phyloP scores from a whole-genome alignment of 2,113 vertebrate genomes.

The Orthonyx spaldingii region DNA sequence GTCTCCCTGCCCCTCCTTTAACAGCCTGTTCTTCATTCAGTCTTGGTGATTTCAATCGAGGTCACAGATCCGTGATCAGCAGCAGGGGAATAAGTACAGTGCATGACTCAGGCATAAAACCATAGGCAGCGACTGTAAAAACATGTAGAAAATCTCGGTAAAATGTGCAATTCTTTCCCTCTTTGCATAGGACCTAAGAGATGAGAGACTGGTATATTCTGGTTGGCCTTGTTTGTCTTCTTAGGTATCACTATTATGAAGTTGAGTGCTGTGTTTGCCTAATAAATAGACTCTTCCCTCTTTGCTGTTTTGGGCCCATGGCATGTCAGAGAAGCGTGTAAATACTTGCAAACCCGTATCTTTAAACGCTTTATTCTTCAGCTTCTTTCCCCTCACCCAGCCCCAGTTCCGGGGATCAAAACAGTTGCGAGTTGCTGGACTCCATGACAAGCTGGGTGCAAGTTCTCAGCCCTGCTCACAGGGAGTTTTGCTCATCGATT shows the following conservation, averaged over 20 bases:
- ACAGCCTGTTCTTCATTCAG: not conserved
- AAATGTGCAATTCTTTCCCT: not conserved
- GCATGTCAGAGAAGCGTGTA: not conserved
- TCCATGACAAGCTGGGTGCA: not conserved
- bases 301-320: not conserved
- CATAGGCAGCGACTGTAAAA: not conserved
- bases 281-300: not conserved
- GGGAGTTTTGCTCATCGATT: not conserved
- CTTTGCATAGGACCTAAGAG: not conserved
- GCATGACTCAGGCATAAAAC: conserved; percentile 4
- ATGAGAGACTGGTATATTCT: not conserved
- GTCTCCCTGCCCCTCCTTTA: not conserved
- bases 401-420: not conserved
- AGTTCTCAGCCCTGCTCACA: not conserved
- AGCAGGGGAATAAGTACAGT: not conserved
- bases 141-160: not conserved
- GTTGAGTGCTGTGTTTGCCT: not conserved
- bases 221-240: conserved; percentile 2
- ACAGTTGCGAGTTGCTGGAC: not conserved
- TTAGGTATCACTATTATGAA: not conserved
- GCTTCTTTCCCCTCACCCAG: fast-evolving
- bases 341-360: not conserved
- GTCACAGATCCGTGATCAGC: not conserved
- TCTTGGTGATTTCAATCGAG: not conserved
- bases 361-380: not conserved